Conservation (phyloP, 2,888 invertebrate genomes). For the Lepeophtheirus nordmannii region DNA sequence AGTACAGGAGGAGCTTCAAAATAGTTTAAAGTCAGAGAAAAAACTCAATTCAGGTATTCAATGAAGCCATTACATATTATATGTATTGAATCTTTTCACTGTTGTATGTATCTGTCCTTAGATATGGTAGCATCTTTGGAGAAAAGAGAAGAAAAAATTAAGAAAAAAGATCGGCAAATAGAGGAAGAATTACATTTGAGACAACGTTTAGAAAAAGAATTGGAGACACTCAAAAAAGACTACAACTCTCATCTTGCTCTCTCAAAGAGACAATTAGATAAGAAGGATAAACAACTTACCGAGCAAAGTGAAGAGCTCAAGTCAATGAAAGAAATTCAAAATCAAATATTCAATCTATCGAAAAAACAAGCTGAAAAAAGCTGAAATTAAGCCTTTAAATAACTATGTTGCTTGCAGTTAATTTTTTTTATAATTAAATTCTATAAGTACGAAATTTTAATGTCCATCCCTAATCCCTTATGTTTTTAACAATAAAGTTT, state of each 20-base stretch:
- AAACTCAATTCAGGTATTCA: conserved; percentile 6
- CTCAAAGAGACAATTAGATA: conserved; percentile 9
- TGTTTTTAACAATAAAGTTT: too few relatives aligned
- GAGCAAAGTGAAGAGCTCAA: not conserved
- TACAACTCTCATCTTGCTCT: not conserved
- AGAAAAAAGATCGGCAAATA: not conserved
- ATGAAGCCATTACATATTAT: not conserved
- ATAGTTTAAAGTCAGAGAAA: not conserved
- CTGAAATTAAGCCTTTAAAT: too few relatives aligned
- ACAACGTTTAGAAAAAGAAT: not conserved
- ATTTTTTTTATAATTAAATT: too few relatives aligned
- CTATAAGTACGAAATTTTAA: too few relatives aligned
- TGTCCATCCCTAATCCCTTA: too few relatives aligned
- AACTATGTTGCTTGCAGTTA: too few relatives aligned
- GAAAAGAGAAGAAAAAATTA: conserved; percentile 7
- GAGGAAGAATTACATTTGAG: not conserved
- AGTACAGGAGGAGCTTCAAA: conserved; percentile 4
- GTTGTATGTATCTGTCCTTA: not conserved
- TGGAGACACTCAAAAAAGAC: conserved; percentile 1
- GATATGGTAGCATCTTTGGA: not conserved
- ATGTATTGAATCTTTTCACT: not conserved
- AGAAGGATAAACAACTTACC: conserved; percentile 5
- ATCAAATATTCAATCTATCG: conserved; percentile 7
- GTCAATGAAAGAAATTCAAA: not conserved
- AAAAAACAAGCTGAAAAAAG: not conserved